Evolutionary conservation across 2,797 vertebrate species (phyloP), one percentile per base, ranked within the genome.

Genomic region (Manis crassicaudata): DNA sequence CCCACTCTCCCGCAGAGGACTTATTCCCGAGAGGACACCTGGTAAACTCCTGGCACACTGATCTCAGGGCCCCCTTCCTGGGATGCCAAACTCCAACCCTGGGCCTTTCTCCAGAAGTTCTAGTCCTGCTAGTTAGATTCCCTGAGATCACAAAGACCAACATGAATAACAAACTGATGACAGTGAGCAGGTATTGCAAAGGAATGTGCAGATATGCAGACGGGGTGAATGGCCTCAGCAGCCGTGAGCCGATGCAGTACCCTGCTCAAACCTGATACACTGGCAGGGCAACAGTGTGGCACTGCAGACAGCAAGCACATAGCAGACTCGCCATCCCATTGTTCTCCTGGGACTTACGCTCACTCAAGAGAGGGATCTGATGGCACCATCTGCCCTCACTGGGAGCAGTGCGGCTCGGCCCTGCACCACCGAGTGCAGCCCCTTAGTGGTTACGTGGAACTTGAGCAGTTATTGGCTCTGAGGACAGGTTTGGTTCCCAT

Each of bases 331-430:
- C n/a, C 4, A 1, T 63, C 12, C 2, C 1, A 1, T 17, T 12
- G 43, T 23, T 40, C 35, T 52, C 12, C 56, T 35, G 20, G 23
- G 70, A 56, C 1, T 18, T 43, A 29, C 10, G 23, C 16, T 17
- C 7, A 56, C 29, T 84, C 7, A 35, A 91, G 43, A 27, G 2
- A 52, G 13, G 25, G 54, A 16, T 46, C 43, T 5, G 8, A 43
- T 37, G 54, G 21, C 11, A 0, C 18, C 2, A 1, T 37, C 8
- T 8, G 23, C n/a, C 11, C 1, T 88, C 7, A 4, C 14, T 46
- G 5, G 2, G 32, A n/a, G 3, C 6, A 3, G 27, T 40, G 20
- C 12, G 6, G 23, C 43, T 68, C 72, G 8, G 43, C 50, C 12
- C 11, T 8, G 3, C 6, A 16, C 8, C 7, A 18, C 29, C 23